Evolutionary conservation across 2,888 invertebrate species (phyloP).

Genomic region (Diloba caeruleocephala): DNA sequence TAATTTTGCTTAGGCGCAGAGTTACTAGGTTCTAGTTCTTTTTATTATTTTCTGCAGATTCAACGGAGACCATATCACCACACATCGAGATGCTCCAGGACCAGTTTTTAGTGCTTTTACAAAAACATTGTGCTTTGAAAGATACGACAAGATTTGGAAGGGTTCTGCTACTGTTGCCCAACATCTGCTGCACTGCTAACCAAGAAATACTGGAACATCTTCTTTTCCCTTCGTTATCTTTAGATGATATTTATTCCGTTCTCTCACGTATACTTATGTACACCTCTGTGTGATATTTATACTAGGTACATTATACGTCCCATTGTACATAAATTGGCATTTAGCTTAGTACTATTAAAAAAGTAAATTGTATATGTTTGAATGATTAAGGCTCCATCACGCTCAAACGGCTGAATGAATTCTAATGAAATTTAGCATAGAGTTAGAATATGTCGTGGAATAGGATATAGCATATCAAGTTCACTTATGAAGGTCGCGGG

Average conservation of each 20-base stretch:
- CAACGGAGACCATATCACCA: slow-evolving; percentile 56
- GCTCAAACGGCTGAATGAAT: too few relatives aligned
- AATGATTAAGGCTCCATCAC: too few relatives aligned
- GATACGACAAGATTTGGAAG: slow-evolving; percentile 91
- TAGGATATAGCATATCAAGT: too few relatives aligned
- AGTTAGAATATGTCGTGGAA: too few relatives aligned
- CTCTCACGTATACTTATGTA: slow-evolving; percentile 74
- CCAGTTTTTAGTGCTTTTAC: slow-evolving; percentile 93
- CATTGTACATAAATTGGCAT: background rate
- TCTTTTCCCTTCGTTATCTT: slow-evolving; percentile 92
- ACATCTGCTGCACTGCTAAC: slow-evolving; percentile 82
- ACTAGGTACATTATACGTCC: background rate
- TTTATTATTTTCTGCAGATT: slow-evolving; percentile 59
- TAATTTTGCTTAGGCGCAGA: too few relatives aligned
- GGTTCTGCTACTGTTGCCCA: slow-evolving; percentile 92
- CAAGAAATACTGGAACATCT: slow-evolving; percentile 89
- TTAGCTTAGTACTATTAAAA: background rate
- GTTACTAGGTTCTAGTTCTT: background rate
- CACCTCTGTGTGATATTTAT: slow-evolving; percentile 60
- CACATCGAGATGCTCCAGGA: slow-evolving; percentile 93
- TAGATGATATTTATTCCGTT: slow-evolving; percentile 69
- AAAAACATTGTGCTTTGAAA: slow-evolving; percentile 90
- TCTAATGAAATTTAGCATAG: too few relatives aligned
- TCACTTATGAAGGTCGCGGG: too few relatives aligned
- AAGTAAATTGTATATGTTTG: too few relatives aligned